Percentiles rank a stretch among this genome's conserved stretches.
Evolutionary conservation across 2,797 vertebrate genomes (phyloP).

Genomic region (Chlorospingus flavigularis): DNA sequence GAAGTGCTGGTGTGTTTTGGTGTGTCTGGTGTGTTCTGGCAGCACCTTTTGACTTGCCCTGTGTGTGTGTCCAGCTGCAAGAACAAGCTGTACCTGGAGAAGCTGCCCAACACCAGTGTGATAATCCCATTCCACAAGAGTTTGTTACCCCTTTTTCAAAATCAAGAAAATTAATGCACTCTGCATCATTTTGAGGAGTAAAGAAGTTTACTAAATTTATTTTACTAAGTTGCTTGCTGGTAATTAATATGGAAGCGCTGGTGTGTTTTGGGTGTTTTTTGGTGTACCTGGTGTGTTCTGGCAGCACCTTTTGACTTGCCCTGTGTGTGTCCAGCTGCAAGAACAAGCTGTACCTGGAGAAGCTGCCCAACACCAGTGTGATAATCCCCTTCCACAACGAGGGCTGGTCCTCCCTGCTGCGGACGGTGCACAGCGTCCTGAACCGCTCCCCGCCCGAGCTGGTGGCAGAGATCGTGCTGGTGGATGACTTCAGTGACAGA

Average conservation of each 20-base stretch:
- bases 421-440: conserved; percentile 93
- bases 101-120: conserved; percentile 90
- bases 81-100: conserved; percentile 85
- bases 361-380: conserved; percentile 90
- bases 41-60: neutral
- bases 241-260: neutral
- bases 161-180: neutral
- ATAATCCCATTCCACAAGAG: conserved; percentile 96
- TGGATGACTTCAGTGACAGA: conserved; percentile 97
- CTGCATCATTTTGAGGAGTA: neutral
- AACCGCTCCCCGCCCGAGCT: conserved; percentile 91
- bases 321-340: conserved; percentile 81
- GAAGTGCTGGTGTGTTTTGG: neutral
- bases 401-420: conserved; percentile 95
- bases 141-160: accelerated
- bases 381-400: conserved; percentile 99
- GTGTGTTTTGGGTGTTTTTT: neutral
- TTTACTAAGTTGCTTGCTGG: neutral
- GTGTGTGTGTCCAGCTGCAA: conserved; percentile 82
- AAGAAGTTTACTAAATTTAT: neutral
- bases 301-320: neutral
- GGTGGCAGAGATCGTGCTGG: conserved; percentile 90
- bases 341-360: conserved; percentile 85
- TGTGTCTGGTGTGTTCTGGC: neutral
- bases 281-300: neutral